Evolutionary conservation across 2,113 vertebrate species (phyloP).

Genomic region (Elgaria multicarinata): DNA sequence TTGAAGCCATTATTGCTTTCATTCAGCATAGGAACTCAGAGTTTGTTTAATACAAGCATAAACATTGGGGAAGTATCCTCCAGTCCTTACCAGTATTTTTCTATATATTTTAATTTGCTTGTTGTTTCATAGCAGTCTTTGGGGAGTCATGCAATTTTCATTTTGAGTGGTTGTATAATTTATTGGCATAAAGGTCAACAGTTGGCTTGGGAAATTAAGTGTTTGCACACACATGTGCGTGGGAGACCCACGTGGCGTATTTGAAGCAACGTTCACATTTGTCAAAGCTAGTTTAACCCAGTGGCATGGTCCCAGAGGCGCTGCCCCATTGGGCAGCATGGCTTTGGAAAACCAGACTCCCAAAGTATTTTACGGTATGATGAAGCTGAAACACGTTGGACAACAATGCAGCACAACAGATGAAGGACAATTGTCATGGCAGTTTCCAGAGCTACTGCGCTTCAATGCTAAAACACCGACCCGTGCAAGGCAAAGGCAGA

Average conservation of each 20-base stretch:
- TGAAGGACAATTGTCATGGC: background rate
- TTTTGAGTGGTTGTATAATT: background rate
- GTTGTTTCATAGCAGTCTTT: background rate
- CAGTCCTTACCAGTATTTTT: background rate
- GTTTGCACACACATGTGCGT: no score
- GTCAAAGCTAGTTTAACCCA: background rate
- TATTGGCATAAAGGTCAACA: background rate
- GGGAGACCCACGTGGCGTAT: background rate
- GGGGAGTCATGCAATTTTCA: background rate
- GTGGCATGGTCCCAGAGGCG: background rate
- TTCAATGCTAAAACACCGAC: no score
- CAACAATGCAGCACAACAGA: background rate
- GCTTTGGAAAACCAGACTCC: background rate
- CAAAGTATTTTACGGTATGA: background rate
- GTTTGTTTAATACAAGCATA: background rate
- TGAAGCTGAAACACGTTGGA: background rate
- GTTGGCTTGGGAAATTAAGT: slow-evolving; percentile 16
- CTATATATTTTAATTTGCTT: background rate
- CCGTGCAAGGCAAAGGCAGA: background rate
- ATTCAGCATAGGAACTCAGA: background rate
- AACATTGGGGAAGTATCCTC: background rate
- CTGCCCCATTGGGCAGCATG: background rate
- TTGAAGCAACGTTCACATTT: background rate
- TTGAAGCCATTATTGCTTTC: background rate
- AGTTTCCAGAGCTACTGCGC: background rate